Evolutionary conservation across 2,113 vertebrate species (phyloP).

Genomic region (Phyllopteryx taeniolatus): DNA sequence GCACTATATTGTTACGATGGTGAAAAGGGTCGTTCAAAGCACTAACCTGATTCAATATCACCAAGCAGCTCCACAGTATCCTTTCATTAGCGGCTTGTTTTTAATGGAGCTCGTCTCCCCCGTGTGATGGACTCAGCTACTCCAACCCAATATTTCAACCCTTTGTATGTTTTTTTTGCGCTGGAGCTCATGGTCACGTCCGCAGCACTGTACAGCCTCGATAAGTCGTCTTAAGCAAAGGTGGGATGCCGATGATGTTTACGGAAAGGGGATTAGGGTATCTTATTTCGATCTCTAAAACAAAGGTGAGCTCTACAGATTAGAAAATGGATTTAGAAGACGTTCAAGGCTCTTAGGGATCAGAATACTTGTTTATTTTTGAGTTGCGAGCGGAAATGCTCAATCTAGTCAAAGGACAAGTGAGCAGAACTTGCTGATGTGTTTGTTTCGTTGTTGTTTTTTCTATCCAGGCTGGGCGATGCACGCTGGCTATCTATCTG

Average conservation of each 20-base stretch:
- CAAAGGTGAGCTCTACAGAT: constrained; percentile 7
- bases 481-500: background rate
- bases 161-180: constrained; percentile 38
- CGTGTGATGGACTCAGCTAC: constrained; percentile 42
- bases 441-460: constrained; percentile 15
- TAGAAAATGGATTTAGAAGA: constrained; percentile 10
- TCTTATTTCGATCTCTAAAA: constrained; percentile 8
- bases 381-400: constrained; percentile 1
- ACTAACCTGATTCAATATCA: constrained; percentile 1
- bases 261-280: constrained; percentile 19
- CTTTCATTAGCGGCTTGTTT: constrained; percentile 19
- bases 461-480: constrained; percentile 2
- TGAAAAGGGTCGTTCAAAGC: background rate
- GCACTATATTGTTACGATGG: background rate
- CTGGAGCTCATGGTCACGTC: constrained; percentile 23
- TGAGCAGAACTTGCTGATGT: constrained; percentile 18
- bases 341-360: background rate
- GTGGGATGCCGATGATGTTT: constrained; percentile 10
- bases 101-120: constrained; percentile 23
- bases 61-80: constrained; percentile 12
- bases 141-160: constrained; percentile 46
- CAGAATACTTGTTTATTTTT: background rate
- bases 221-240: constrained; percentile 7
- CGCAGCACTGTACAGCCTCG: constrained; percentile 8
- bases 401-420: background rate